Conservation (phyloP, 2,113 vertebrate genomes). For the Oxyruncus cristatus region DNA sequence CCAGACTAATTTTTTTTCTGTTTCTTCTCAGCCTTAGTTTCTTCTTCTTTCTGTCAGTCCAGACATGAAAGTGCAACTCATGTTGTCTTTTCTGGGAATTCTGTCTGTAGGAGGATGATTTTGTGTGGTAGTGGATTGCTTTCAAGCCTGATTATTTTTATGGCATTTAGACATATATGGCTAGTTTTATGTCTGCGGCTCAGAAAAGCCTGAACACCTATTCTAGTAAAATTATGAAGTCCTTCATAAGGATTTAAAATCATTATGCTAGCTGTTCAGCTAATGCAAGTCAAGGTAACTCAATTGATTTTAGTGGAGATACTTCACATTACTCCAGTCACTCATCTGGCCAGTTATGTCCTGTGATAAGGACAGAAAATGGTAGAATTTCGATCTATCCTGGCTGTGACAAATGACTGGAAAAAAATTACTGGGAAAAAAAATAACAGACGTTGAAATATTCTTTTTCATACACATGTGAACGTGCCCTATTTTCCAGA, state of each 20-base stretch:
- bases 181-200: not conserved
- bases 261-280: not conserved
- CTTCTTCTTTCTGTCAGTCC: not conserved
- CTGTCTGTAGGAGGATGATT: not conserved
- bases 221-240: not conserved
- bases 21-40: not conserved
- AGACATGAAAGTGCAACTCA: not conserved
- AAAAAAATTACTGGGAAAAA: not conserved
- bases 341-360: not conserved
- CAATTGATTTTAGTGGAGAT: not conserved
- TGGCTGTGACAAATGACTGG: not conserved
- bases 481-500: not conserved
- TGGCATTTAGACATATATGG: not conserved
- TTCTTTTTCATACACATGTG: not conserved
- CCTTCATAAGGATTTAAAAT: not conserved
- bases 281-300: not conserved
- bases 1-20: not conserved
- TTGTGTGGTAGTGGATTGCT: not conserved
- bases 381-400: not conserved
- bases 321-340: not conserved
- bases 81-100: not conserved
- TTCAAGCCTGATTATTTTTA: not conserved
- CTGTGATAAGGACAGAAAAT: not conserved
- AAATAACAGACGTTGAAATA: not conserved
- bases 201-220: not conserved